Evolutionary conservation across 2,113 vertebrate species (phyloP).

Genomic region (Suncus etruscus): DNA sequence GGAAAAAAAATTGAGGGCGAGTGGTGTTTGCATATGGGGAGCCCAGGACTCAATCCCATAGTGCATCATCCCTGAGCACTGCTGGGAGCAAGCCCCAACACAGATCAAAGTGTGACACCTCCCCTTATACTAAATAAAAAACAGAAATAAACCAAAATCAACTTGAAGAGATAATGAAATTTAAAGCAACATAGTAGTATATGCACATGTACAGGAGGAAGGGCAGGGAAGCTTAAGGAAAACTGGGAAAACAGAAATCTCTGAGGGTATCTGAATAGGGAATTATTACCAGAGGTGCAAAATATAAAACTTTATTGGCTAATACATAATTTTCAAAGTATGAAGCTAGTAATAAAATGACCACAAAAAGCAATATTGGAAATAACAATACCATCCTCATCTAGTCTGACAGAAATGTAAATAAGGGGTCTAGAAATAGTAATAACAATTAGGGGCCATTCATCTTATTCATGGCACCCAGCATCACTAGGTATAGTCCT

Average conservation of each 20-base stretch:
- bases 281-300: constrained; percentile 7
- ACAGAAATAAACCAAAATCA: too few species aligned
- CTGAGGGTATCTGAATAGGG: neutral
- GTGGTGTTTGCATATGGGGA: too few species aligned
- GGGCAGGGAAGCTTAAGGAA: neutral
- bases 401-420: neutral
- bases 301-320: neutral
- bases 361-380: neutral
- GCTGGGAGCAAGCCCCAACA: too few species aligned
- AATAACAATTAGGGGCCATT: too few species aligned
- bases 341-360: constrained; percentile 32
- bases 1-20: neutral
- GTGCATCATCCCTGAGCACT: too few species aligned
- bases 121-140: too few species aligned
- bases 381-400: neutral
- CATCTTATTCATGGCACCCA: too few species aligned
- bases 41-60: too few species aligned
- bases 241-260: neutral
- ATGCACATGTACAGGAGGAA: neutral
- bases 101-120: too few species aligned
- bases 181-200: neutral
- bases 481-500: too few species aligned
- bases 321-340: constrained; percentile 9
- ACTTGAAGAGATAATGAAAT: too few species aligned
- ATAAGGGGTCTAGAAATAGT: neutral